A percentile compares a stretch with the other conserved stretches of the same genome.
phyloP scores from a whole-genome alignment of 2,888 invertebrate genomes.

The Eupithecia insigniata region DNA sequence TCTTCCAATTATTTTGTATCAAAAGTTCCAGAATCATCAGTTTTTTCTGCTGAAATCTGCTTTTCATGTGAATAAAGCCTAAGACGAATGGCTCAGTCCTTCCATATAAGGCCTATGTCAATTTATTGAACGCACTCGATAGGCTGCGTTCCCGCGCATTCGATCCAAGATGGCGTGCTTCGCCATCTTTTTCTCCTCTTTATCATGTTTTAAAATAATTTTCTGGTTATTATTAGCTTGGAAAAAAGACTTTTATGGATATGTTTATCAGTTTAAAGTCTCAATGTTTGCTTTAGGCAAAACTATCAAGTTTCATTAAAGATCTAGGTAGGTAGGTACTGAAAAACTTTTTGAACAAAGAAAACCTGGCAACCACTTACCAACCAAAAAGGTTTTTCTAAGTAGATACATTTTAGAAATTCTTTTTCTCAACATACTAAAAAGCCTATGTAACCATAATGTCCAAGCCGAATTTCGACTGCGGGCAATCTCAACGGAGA shows the following conservation, averaged over 20 bases:
- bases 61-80: conserved; percentile 27
- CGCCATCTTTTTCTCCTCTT: conserved; percentile 59
- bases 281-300: neutral
- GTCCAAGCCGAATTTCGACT: too few species aligned
- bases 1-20: neutral
- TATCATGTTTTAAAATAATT: conserved; percentile 61
- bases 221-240: conserved; percentile 55
- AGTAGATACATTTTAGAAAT: neutral
- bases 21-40: neutral
- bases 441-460: too few species aligned
- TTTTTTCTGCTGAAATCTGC: conserved; percentile 3
- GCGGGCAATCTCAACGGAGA: too few species aligned
- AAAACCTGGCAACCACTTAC: neutral
- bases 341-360: neutral
- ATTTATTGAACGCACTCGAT: conserved; percentile 73
- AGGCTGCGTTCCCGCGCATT: conserved; percentile 63
- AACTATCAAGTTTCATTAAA: neutral
- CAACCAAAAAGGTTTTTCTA: neutral
- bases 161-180: conserved; percentile 64
- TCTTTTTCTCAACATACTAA: too few species aligned
- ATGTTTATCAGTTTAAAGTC: neutral
- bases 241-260: conserved; percentile 18
- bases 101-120: conserved; percentile 78
- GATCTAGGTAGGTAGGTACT: too few species aligned
- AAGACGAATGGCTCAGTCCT: conserved; percentile 66